Conservation (phyloP, 2,888 invertebrate species). For the Trypoxylon attenuatum region DNA sequence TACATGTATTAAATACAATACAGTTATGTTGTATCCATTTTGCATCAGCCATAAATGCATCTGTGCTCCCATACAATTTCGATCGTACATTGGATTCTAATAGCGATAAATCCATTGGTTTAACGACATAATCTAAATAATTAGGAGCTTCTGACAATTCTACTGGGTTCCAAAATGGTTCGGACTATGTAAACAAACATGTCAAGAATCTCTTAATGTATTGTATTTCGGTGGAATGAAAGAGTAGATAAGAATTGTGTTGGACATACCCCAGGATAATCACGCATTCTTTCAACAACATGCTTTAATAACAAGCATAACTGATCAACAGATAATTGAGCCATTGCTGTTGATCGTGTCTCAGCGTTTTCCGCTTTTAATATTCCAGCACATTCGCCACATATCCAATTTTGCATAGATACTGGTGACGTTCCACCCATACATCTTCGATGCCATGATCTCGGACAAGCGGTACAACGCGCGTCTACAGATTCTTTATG, state of each 20-base stretch:
- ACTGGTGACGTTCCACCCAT: constrained; percentile 76
- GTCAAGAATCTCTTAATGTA: neutral
- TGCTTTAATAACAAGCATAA: constrained; percentile 86
- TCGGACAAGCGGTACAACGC: constrained; percentile 88
- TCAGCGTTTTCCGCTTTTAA: constrained; percentile 84
- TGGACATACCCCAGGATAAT: constrained; percentile 84
- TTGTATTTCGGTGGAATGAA: neutral
- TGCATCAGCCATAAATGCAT: constrained; percentile 91
- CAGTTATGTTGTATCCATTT: constrained; percentile 97
- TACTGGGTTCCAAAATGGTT: constrained; percentile 87
- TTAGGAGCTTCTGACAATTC: constrained; percentile 83
- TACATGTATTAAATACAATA: constrained; percentile 91
- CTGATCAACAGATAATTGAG: constrained; percentile 83
- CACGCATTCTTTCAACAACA: constrained; percentile 88
- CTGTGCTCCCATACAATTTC: constrained; percentile 88
- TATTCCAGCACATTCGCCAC: constrained; percentile 88
- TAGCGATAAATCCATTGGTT: constrained; percentile 89
- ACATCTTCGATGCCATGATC: constrained; percentile 90
- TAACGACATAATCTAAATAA: constrained; percentile 88
- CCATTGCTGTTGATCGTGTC: constrained; percentile 83
- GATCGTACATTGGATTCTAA: constrained; percentile 86
- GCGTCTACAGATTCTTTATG: constrained; percentile 82
- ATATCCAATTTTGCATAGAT: constrained; percentile 83
- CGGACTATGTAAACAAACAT: constrained; percentile 77
- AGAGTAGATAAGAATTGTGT: constrained; percentile 15